These are phyloP conservation scores for Cyprinodon variegatus DNA, from an alignment of 2,113 vertebrate species.

Conservation along the genomic window DNA sequence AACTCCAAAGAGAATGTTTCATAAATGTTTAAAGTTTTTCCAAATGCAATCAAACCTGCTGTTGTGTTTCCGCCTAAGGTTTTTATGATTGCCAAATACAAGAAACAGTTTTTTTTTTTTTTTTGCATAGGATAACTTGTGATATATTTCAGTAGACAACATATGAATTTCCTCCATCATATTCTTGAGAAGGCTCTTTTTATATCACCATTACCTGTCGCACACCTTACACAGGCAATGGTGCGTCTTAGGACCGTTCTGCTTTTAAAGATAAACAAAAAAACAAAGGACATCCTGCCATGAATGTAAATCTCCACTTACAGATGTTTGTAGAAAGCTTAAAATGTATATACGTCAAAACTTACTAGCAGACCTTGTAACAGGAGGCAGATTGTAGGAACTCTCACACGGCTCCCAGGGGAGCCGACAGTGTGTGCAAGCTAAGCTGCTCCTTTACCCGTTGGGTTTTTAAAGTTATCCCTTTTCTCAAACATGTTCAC, in stretches of 20 bases:
- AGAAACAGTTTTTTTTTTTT: neutral
- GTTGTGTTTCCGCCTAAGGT: neutral
- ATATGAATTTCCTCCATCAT: neutral
- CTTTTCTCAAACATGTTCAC: constrained; percentile 76
- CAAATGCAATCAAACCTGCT: neutral
- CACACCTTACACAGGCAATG: constrained; percentile 26
- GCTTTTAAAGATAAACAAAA: constrained; percentile 54
- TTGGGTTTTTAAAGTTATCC: constrained; percentile 88
- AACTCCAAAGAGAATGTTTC: too few species aligned
- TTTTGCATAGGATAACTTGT: neutral
- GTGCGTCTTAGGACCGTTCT: constrained; percentile 36
- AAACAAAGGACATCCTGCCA: constrained; percentile 59
- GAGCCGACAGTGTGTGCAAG: constrained; percentile 79
- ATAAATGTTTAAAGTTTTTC: neutral
- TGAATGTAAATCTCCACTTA: constrained; percentile 72
- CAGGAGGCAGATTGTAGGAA: constrained; percentile 85
- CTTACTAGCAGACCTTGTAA: constrained; percentile 79
- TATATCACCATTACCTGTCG: neutral
- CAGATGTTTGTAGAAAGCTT: constrained; percentile 80
- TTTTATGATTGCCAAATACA: neutral
- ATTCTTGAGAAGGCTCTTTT: neutral
- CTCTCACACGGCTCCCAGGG: constrained; percentile 79
- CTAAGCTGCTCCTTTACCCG: constrained; percentile 86
- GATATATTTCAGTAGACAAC: neutral
- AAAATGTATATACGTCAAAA: constrained; percentile 73